Base-by-base conservation (phyloP, 2,888 invertebrate genomes). In the Zaprionus bogoriensis region DNA sequence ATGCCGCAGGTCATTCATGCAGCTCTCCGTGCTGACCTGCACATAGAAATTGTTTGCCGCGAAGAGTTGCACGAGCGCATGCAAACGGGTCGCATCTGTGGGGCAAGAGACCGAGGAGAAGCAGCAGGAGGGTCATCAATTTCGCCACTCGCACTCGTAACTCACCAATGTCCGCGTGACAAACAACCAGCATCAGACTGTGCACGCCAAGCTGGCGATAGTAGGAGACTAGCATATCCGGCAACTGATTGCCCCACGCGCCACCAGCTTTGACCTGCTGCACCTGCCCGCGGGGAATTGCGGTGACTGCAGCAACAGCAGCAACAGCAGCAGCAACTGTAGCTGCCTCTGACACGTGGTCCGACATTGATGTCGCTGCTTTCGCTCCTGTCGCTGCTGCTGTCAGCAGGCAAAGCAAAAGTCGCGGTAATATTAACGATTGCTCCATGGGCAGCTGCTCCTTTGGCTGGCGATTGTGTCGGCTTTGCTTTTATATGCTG, bases 181-280 rank as follows among this genome's bases (percentile, higher is more conserved):
- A 89, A 67, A 87, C 79, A 64, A 89, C 77, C 46, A 90, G 54
- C 64, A 79, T 77, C 55, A 90, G 67, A 59, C 87, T 88, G 23
- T 77, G 79, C 42, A 89, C 89, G 58, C 88, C 89, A 63, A 89
- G 82, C 60, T 74, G 80, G 53, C 76, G 85, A 82, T 88, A 90
- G 75, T 90, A 89, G 64, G 85, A 81, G 66, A 84, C 77, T 71
- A 87, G 71, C 66, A 88, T 86, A 77, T 80, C 84, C 84, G 80
- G 80, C 84, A 80, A 80, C 67, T 83, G 84, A 86, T 86, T 86
- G 86, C 74, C 71, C 85, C 85, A 84, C 50, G 75, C 59, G 64
- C 36, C 48, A 41, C 38, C 52, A 45, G 38, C 54, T 45, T 53
- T 64, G 44, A 59, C 53, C 57, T 38, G 25, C 20, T 50, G 52